phyloP scores from a whole-genome alignment of 2,113 vertebrate genomes.

The Heloderma charlesbogerti region DNA sequence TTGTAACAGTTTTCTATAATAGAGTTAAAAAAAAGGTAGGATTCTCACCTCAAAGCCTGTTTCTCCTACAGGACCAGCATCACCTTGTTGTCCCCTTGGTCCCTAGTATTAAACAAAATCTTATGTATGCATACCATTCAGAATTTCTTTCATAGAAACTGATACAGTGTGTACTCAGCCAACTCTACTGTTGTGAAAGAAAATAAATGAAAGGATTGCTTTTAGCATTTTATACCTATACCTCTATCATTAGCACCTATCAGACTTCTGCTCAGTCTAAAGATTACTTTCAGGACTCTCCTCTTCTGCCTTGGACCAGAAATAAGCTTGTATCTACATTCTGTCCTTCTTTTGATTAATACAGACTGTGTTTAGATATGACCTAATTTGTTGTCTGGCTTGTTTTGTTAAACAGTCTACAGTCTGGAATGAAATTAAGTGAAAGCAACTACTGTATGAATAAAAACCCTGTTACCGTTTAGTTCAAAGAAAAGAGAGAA shows the following conservation, averaged over 20 bases:
- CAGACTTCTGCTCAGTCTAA: conserved; percentile 26
- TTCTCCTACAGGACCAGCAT: conserved; percentile 88
- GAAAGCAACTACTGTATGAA: conserved; percentile 44
- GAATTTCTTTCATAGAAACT: conserved; percentile 15
- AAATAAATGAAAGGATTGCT: background rate
- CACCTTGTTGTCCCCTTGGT: conserved; percentile 87
- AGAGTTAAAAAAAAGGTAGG: conserved; percentile 13
- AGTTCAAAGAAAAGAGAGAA: background rate
- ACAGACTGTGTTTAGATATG: conserved; percentile 68
- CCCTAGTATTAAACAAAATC: conserved; percentile 82
- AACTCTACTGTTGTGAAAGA: background rate
- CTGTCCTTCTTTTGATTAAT: conserved; percentile 52
- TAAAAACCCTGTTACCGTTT: background rate
- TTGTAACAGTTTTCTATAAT: background rate
- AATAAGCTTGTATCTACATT: conserved; percentile 61
- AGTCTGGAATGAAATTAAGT: conserved; percentile 47
- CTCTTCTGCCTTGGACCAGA: conserved; percentile 42
- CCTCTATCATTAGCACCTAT: background rate
- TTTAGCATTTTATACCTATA: background rate
- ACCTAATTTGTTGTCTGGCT: conserved; percentile 55
- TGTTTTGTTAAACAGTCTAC: conserved; percentile 55
- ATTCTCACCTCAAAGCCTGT: conserved; percentile 87
- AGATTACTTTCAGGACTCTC: conserved; percentile 28
- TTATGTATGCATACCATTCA: conserved; percentile 54
- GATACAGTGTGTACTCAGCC: background rate